Evolutionary conservation across 1,140 invertebrate genomes (phyloP).

Genomic region (Akabosia matsudoensis): DNA sequence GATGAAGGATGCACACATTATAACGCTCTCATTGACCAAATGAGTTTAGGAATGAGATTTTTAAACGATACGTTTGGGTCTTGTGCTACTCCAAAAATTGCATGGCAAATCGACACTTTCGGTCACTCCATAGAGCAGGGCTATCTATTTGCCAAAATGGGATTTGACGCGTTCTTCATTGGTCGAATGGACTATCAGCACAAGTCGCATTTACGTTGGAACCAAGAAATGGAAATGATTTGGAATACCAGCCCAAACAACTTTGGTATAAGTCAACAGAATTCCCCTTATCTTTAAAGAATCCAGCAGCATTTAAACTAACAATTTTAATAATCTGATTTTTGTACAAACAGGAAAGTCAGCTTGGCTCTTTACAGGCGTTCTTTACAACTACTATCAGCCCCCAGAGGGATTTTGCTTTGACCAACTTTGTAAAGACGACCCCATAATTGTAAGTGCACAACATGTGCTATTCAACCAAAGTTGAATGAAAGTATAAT

Average conservation of each 20-base stretch:
- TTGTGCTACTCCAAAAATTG: slow-evolving; percentile 73
- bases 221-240: slow-evolving; percentile 61
- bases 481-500: not conserved
- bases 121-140: slow-evolving; percentile 86
- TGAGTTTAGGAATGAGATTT: slow-evolving; percentile 53
- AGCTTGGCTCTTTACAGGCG: slow-evolving; percentile 64
- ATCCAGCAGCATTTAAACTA: no score
- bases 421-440: slow-evolving; percentile 75
- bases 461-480: not conserved
- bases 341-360: slow-evolving; percentile 51
- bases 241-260: slow-evolving; percentile 55
- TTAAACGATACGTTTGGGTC: slow-evolving; percentile 70
- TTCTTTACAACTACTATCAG: slow-evolving; percentile 72
- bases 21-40: slow-evolving; percentile 89
- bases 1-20: slow-evolving; percentile 92
- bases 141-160: slow-evolving; percentile 75
- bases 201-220: slow-evolving; percentile 53
- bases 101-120: slow-evolving; percentile 93
- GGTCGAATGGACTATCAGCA: slow-evolving; percentile 64
- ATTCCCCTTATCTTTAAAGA: not conserved
- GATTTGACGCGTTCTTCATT: slow-evolving; percentile 67
- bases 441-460: slow-evolving; percentile 63
- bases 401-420: slow-evolving; percentile 86
- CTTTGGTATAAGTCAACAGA: slow-evolving; percentile 35
- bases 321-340: not conserved